Percentiles rank a stretch among this genome's conserved stretches.
phyloP scores from a whole-genome alignment of 2,113 vertebrate genomes.

The Scomber scombrus region DNA sequence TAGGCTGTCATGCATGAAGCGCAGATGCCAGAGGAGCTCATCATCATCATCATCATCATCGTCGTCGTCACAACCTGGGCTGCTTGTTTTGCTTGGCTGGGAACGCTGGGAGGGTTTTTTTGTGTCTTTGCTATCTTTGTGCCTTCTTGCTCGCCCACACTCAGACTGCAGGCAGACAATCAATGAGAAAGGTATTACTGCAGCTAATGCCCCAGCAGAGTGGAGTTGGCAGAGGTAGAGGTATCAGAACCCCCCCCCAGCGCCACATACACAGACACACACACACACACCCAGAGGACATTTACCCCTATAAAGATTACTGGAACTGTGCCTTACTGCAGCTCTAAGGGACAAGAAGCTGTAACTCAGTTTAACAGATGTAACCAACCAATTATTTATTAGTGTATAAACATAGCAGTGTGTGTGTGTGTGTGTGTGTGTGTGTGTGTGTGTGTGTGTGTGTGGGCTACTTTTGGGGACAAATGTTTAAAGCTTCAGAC shows the following conservation, averaged over 20 bases:
- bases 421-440: background rate
- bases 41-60: too few species aligned
- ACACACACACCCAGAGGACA: conserved; percentile 22
- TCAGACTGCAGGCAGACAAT: conserved; percentile 53
- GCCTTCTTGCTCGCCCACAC: conserved; percentile 18
- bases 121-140: conserved; percentile 16
- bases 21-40: background rate
- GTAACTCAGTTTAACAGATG: conserved; percentile 37
- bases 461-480: background rate
- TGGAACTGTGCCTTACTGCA: conserved; percentile 17
- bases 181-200: conserved; percentile 63
- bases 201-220: conserved; percentile 54
- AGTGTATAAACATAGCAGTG: conserved; percentile 12
- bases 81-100: conserved; percentile 50
- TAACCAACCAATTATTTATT: conserved; percentile 33
- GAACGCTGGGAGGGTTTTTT: conserved; percentile 15
- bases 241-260: conserved; percentile 27
- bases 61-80: background rate
- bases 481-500: too few species aligned
- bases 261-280: too few species aligned
- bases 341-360: conserved; percentile 15
- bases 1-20: conserved; percentile 15
- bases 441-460: conserved; percentile 7
- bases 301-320: conserved; percentile 41
- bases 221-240: conserved; percentile 46